A percentile compares a stretch with the other conserved stretches of the same genome.
Evolutionary conservation across 2,797 vertebrate genomes (phyloP).

Genomic region (Poecilia gillii): DNA sequence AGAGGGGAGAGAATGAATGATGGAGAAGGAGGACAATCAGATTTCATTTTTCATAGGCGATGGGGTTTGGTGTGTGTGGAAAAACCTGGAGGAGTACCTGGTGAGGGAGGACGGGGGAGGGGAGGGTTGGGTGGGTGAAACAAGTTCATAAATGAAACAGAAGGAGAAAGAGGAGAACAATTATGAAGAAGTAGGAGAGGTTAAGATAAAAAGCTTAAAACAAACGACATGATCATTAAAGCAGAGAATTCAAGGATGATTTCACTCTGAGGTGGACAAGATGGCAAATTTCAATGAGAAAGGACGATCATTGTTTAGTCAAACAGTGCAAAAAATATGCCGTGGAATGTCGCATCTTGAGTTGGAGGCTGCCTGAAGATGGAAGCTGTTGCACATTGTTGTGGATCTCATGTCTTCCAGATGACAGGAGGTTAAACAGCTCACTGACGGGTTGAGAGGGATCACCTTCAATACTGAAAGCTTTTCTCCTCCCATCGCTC

Average conservation of each 20-base stretch:
- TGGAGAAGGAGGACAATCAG: conserved; percentile 50
- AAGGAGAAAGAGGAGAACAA: conserved; percentile 35
- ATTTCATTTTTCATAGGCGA: conserved; percentile 70
- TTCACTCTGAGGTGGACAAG: neutral
- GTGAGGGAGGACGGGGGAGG: conserved; percentile 16
- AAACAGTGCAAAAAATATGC: neutral
- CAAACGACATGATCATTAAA: neutral
- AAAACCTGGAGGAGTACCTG: conserved; percentile 37
- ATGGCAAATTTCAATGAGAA: neutral
- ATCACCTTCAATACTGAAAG: neutral
- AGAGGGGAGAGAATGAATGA: neutral
- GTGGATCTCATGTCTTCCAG: neutral
- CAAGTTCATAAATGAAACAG: conserved; percentile 62
- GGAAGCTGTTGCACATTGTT: neutral
- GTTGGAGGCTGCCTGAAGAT: neutral
- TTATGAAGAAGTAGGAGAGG: conserved; percentile 7
- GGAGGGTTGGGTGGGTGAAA: conserved; percentile 48
- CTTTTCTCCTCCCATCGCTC: neutral
- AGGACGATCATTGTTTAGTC: neutral
- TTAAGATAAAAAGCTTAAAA: neutral
- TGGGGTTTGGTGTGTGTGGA: conserved; percentile 49
- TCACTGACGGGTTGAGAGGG: neutral
- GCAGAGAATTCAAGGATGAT: neutral
- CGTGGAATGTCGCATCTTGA: neutral
- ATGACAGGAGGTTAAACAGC: neutral